Conservation (phyloP, 1,140 invertebrate species). For the Drosophila takahashii region DNA sequence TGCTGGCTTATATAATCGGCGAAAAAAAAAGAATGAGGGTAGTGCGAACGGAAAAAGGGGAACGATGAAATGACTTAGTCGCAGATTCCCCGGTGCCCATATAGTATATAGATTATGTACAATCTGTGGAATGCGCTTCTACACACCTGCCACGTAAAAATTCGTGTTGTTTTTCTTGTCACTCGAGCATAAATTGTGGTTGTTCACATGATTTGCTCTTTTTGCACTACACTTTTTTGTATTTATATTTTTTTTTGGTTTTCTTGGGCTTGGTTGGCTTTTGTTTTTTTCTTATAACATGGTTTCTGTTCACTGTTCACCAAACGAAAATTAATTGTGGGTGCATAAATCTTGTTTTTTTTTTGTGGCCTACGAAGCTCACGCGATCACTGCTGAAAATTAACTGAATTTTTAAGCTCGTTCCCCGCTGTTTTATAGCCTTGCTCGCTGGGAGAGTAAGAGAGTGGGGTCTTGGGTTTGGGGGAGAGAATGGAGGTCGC, state of each 20-base stretch:
- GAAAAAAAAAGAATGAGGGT: neutral
- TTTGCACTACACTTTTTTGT: constrained; percentile 19
- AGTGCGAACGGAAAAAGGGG: neutral
- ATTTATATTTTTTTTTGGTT: constrained; percentile 11
- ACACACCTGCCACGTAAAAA: constrained; percentile 82
- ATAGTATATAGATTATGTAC: constrained; percentile 55
- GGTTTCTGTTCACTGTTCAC: constrained; percentile 40
- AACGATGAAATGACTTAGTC: constrained; percentile 35
- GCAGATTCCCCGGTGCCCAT: constrained; percentile 13
- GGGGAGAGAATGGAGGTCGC: constrained; percentile 1
- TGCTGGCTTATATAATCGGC: constrained; percentile 71
- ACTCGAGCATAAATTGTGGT: constrained; percentile 30
- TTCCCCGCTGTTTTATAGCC: constrained; percentile 63
- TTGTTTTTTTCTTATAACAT: constrained; percentile 13
- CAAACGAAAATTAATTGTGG: constrained; percentile 32
- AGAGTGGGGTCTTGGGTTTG: neutral
- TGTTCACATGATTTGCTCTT: constrained; percentile 35
- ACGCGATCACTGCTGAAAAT: constrained; percentile 46
- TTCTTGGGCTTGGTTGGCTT: neutral
- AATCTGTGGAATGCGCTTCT: constrained; percentile 68
- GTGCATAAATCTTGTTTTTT: constrained; percentile 27
- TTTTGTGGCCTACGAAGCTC: constrained; percentile 47
- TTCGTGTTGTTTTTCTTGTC: constrained; percentile 40
- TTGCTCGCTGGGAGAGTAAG: constrained; percentile 2
- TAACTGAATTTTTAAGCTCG: constrained; percentile 59